phyloP scores from a whole-genome alignment of 1,140 invertebrate genomes.

The Drosophila bocqueti region DNA sequence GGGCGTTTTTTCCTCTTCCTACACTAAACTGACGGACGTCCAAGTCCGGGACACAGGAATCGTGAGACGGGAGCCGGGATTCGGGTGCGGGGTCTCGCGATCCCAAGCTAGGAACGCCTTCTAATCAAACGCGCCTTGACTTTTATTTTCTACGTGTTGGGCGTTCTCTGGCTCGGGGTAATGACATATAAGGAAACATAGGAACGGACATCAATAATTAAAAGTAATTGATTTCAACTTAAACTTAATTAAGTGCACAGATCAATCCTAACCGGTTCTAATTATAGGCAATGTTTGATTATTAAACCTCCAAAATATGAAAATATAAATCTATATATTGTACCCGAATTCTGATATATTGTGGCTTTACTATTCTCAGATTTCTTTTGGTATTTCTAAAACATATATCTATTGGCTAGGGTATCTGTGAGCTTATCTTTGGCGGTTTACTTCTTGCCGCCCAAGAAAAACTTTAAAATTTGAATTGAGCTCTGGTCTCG shows the following conservation, averaged over 20 bases:
- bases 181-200: not conserved
- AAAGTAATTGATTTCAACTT: not conserved
- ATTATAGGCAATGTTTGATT: not conserved
- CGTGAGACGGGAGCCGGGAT: not conserved
- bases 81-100: not conserved
- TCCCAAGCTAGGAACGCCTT: slow-evolving; percentile 45
- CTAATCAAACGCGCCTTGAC: slow-evolving; percentile 58
- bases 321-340: not conserved
- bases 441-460: slow-evolving; percentile 1
- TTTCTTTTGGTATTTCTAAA: not conserved
- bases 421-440: slow-evolving; percentile 10
- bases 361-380: not conserved
- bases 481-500: slow-evolving; percentile 39
- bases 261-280: not conserved
- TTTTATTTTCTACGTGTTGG: slow-evolving; percentile 32
- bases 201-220: not conserved
- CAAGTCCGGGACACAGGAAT: slow-evolving; percentile 21
- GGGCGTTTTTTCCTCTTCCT: slow-evolving; percentile 54
- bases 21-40: slow-evolving; percentile 56
- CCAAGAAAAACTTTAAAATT: slow-evolving; percentile 54
- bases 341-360: not conserved
- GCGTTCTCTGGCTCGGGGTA: not conserved
- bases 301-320: not conserved
- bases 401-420: not conserved
- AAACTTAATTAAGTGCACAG: not conserved